Evolutionary conservation across 2,888 invertebrate genomes (phyloP).

Genomic region (Kryphioiulus occultus): DNA sequence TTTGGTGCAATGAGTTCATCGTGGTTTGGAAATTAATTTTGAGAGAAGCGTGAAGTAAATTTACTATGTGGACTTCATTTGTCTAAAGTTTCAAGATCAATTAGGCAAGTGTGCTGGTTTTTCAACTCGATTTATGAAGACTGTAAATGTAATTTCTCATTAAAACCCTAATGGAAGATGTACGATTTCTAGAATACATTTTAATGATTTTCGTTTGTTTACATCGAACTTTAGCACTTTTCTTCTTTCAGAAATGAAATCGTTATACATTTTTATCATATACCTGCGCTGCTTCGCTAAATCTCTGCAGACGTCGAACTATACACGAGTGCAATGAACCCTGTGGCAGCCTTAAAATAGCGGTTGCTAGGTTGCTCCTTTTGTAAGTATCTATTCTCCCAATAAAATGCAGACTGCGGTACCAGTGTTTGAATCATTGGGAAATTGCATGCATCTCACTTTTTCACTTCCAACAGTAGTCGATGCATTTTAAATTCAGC

Average conservation of each 20-base stretch:
- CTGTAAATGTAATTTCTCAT: background rate
- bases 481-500: background rate
- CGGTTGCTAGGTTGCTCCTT: slow-evolving; percentile 39
- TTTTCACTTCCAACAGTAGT: background rate
- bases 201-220: slow-evolving; percentile 1
- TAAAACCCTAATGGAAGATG: too few species aligned
- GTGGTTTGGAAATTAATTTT: slow-evolving; percentile 51
- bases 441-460: background rate
- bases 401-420: background rate
- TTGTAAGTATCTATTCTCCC: background rate
- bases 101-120: background rate
- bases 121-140: background rate
- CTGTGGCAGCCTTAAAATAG: background rate
- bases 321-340: slow-evolving; percentile 33
- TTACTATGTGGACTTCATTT: background rate
- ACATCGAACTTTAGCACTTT: background rate
- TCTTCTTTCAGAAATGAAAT: background rate
- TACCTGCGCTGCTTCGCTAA: background rate
- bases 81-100: background rate
- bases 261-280: background rate
- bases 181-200: too few species aligned
- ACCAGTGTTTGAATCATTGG: background rate
- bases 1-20: slow-evolving; percentile 52
- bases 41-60: too few species aligned
- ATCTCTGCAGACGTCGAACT: background rate